Evolutionary conservation across 1,140 invertebrate species (phyloP).

Genomic region (Trachymyrmex cornetzi): DNA sequence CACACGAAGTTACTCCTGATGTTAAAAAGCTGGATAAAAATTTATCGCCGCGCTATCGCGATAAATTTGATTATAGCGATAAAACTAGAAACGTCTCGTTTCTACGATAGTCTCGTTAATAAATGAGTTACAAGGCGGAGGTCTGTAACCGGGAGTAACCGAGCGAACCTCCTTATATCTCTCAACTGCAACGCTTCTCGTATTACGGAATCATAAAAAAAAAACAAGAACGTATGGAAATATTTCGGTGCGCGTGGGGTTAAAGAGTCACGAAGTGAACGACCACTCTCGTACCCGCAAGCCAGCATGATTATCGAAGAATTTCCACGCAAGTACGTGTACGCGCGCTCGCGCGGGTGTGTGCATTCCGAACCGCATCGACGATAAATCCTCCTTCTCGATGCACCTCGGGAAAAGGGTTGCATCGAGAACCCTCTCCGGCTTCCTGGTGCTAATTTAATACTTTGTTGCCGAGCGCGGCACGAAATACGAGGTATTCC

Average conservation of each 20-base stretch:
- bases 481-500: conserved; percentile 60
- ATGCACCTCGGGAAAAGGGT: conserved; percentile 53
- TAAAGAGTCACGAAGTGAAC: conserved; percentile 51
- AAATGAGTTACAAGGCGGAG: neutral
- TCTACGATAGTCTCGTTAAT: neutral
- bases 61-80: conserved; percentile 38
- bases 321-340: conserved; percentile 19
- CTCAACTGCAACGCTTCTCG: conserved; percentile 15
- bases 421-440: conserved; percentile 27
- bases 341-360: neutral
- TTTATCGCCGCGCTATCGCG: conserved; percentile 26
- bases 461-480: conserved; percentile 59
- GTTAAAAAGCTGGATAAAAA: conserved; percentile 26
- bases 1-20: neutral
- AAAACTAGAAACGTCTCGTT: conserved; percentile 20
- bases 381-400: conserved; percentile 51
- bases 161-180: neutral
- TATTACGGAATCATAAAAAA: neutral
- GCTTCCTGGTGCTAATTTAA: conserved; percentile 65
- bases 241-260: conserved; percentile 47
- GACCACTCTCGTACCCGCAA: conserved; percentile 31
- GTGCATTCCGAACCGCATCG: conserved; percentile 51
- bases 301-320: conserved; percentile 51
- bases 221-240: neutral
- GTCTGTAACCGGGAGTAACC: conserved; percentile 14